Base-by-base conservation (phyloP, 2,797 vertebrate genomes). In the Sebastes flavidus region DNA sequence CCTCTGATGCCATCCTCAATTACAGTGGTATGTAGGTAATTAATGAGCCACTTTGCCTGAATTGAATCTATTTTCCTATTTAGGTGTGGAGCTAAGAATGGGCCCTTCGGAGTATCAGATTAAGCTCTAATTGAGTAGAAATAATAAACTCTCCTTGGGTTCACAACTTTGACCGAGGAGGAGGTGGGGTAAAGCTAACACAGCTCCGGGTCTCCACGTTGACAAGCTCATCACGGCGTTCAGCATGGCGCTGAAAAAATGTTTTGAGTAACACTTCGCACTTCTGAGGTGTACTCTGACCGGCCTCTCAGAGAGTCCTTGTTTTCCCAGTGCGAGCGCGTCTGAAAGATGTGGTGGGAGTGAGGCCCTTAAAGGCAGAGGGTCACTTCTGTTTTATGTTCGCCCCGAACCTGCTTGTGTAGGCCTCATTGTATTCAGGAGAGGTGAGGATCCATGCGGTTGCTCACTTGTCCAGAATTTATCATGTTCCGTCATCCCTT, bases 371-470 rank as follows among this genome's bases (percentile, higher is more conserved):
- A 29, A 66, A 84, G 72, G 36, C 83, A 32, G 18, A 59, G 87
- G 92, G 92, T 92, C 91, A 92, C 77, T 83, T 88, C 91, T 93
- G 92, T 70, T 94, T 93, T 83, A 93, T 91, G 91, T 94, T 90
- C 20, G 6, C 38, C 80, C 67, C 63, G 65, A 60, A 89, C 83
- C 81, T 67, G 85, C 82, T 49, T 84, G 75, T 75, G 75, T 84
- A 71, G 80, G 55, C 76, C 83, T 77, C 84, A 54, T 83, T 65
- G 67, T 88, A 65, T 80, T 79, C 70, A 77, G 69, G 69, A 82
- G 85, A 90, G 74, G 77, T 46, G 76, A 79, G 58, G 77, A 82
- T 81, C 73, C 75, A 29, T 70, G 78, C 5, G 56, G 78, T 85
- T 30, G 75, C 81, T 83, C 73, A 49, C 79, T 86, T 75, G 73